phyloP scores from a whole-genome alignment of 2,797 vertebrate genomes.

The Sebastes baramenuke region DNA sequence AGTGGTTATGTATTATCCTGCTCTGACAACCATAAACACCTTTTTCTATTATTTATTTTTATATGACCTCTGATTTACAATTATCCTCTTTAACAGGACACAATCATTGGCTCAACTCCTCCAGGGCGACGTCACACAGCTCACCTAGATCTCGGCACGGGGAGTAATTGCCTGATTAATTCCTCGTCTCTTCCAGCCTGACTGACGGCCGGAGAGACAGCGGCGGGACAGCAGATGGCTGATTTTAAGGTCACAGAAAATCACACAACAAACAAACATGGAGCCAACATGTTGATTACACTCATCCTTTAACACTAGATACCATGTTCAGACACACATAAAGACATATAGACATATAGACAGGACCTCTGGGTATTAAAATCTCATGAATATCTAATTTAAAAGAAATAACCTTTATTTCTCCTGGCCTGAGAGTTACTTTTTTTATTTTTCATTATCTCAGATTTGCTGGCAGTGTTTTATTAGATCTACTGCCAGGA shows the following conservation, averaged over 20 bases:
- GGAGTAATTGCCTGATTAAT: constrained; percentile 72
- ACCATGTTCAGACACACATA: constrained; percentile 22
- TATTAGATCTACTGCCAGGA: neutral
- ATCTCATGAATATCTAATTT: neutral
- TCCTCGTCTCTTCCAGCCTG: constrained; percentile 35
- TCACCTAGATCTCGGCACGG: constrained; percentile 61
- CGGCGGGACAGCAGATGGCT: constrained; percentile 68
- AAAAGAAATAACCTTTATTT: neutral
- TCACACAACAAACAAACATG: constrained; percentile 25
- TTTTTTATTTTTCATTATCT: neutral
- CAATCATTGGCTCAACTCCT: constrained; percentile 10
- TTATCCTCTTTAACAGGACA: neutral
- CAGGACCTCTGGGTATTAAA: neutral
- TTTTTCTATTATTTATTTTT: neutral
- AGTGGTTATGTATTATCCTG: neutral
- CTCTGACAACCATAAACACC: neutral
- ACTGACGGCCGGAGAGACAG: constrained; percentile 25
- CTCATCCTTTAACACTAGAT: neutral
- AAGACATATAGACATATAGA: neutral
- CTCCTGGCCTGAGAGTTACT: neutral
- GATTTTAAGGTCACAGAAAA: constrained; percentile 63
- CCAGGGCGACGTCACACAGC: constrained; percentile 34
- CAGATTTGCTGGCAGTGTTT: neutral
- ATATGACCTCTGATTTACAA: neutral
- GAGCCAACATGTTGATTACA: constrained; percentile 21